These are phyloP conservation scores for Acanthochromis polyacanthus DNA, from an alignment of 2,113 vertebrate genomes.

Conservation along the genomic window DNA sequence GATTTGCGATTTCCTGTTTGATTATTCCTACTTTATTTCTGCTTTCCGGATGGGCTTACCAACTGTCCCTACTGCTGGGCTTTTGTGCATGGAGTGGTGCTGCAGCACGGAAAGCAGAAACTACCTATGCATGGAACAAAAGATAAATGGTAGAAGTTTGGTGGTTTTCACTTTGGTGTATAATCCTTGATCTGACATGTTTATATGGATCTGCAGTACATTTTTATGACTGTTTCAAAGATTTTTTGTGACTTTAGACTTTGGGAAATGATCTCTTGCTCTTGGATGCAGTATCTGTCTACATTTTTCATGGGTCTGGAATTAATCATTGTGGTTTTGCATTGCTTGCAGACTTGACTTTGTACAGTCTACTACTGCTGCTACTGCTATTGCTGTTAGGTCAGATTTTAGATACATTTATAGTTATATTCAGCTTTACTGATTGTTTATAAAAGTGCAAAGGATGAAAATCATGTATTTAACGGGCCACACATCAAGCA, in stretches of 20 bases:
- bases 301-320: slow-evolving; percentile 67
- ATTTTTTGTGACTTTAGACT: slow-evolving; percentile 18
- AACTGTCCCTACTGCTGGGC: slow-evolving; percentile 20
- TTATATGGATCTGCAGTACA: neutral
- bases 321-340: slow-evolving; percentile 48
- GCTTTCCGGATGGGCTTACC: slow-evolving; percentile 52
- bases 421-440: neutral
- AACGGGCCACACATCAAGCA: neutral
- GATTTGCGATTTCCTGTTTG: slow-evolving; percentile 66
- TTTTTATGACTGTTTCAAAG: slow-evolving; percentile 11
- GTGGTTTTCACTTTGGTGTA: slow-evolving; percentile 24
- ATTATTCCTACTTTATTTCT: slow-evolving; percentile 40
- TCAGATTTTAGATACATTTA: neutral
- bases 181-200: slow-evolving; percentile 2
- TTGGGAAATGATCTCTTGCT: slow-evolving; percentile 31
- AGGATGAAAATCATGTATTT: neutral
- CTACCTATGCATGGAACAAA: slow-evolving; percentile 40
- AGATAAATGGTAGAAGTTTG: slow-evolving; percentile 2
- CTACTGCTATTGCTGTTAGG: neutral
- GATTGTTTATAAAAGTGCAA: neutral
- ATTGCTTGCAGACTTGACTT: slow-evolving; percentile 38
- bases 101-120: slow-evolving; percentile 32
- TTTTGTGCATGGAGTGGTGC: slow-evolving; percentile 35
- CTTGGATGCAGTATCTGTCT: slow-evolving; percentile 50
- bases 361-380: neutral